Evolutionary conservation across 2,797 vertebrate species (phyloP), one percentile per base, ranked within the genome.

Genomic region (Mormyrops boulengeri): DNA sequence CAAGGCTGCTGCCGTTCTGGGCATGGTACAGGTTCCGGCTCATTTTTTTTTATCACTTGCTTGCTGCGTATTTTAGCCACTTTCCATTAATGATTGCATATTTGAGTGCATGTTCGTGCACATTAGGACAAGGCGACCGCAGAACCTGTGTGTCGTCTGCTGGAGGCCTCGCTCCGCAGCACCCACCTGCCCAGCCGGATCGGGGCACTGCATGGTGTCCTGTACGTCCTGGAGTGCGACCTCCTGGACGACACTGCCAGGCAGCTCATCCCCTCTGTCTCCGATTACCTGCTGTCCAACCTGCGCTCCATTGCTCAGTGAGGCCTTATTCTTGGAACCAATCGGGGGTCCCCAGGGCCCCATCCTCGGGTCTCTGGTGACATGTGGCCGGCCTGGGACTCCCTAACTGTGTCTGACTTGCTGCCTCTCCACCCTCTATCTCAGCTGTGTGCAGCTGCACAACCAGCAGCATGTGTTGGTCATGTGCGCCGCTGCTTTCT

Each of bases 401-500:
- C 44, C 90, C 84, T 47, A 7, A 34, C 5, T 86, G 14, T 80
- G 34, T 2, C 3, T 60, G 5, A 22, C 47, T 50, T 5, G 47
- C 0, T 89, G 1, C 88, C 2, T 88, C 9, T 90, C 14, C 89
- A 1, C 88, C 0, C 90, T 73, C 91, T 91, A 50, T 94, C 91
- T 12, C 93, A 99, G 99, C 93, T 99, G 98, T 90, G 97, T 99
- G 91, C 98, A 97, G 90, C 92, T 97, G 41, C 98, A 99, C 89
- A 99, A 98, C 95, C 98, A 99, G 93, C 98, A 99, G 95, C 98
- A 99, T 8, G 97, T 99, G 92, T 94, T 99, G 94, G 97, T 99
- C 57, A 99, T 98, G 97, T 99, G 99, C 12, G 98, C 99, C 9
- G 96, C 98, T 30, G 98, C 99, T 0, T 99, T 99, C 94, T 99